phyloP scores from a whole-genome alignment of 1,140 invertebrate species.

The Drosophila busckii region DNA sequence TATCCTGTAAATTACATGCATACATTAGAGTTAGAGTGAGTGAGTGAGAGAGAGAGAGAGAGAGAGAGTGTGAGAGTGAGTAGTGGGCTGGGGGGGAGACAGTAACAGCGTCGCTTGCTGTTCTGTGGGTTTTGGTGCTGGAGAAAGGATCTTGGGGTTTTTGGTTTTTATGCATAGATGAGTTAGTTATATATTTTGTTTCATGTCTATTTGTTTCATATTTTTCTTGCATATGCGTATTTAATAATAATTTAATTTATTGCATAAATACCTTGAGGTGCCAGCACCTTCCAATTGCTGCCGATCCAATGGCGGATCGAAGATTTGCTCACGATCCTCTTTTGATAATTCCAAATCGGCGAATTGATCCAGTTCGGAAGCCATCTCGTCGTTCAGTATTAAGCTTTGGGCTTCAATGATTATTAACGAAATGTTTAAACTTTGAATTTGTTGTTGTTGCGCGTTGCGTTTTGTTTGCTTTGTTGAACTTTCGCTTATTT shows the following conservation, averaged over 20 bases:
- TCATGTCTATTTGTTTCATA: not conserved
- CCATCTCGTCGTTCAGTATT: too few relatives aligned
- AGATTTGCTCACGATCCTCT: conserved; percentile 79
- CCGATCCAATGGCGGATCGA: conserved; percentile 78
- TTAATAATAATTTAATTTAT: not conserved
- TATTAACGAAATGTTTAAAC: not conserved
- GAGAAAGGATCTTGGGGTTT: not conserved
- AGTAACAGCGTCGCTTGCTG: too few relatives aligned
- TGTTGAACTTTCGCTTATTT: too few relatives aligned
- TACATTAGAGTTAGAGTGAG: too few relatives aligned
- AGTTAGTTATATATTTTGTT: not conserved
- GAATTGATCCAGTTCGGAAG: conserved; percentile 79
- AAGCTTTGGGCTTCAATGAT: too few relatives aligned
- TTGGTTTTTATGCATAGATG: conserved; percentile 1
- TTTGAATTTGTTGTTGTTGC: conserved; percentile 6
- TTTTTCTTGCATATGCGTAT: not conserved
- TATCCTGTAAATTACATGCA: too few relatives aligned
- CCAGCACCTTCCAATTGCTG: conserved; percentile 78
- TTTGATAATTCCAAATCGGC: conserved; percentile 78
- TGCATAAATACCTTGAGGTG: conserved; percentile 74
- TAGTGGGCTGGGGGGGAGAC: too few relatives aligned
- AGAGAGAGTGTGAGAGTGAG: too few relatives aligned
- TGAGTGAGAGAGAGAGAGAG: too few relatives aligned
- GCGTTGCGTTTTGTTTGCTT: too few relatives aligned
- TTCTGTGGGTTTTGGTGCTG: not conserved